Evolutionary conservation across 1,140 invertebrate species (phyloP), one percentile per base, ranked within the genome.

Genomic region (Cherax quadricarinatus): DNA sequence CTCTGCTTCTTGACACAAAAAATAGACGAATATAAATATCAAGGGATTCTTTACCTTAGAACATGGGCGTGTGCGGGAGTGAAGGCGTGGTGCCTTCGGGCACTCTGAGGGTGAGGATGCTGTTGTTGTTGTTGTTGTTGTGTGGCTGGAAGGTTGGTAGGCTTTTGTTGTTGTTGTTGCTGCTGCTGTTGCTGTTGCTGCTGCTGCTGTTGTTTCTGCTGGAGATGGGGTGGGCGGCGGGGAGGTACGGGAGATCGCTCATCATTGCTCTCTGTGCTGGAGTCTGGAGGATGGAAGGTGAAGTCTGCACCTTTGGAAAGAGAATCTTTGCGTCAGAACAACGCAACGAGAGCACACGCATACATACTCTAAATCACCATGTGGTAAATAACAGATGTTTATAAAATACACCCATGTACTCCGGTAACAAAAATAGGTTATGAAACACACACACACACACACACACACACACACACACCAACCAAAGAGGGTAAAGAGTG

Each of bases 241-340:
- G 92, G 92, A 51, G 92, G 88, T 14, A 89, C 30, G 6, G 92
- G 93, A 49, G 93, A 94, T 16, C 86, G 75, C 24, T 94, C 93
- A 51, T 94, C 93, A 81, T 94, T 94, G 92, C 93, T 94, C 85
- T 94, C 93, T 10, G 93, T 94, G 86, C 93, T 94, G 5, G 93
- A 94, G 91, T 94, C 93, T 3, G 93, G 88, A 51, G 92, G 93
- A 49, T 92, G 91, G 81, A 83, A 79, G 62, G 57, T 92, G 79
- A 92, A 84, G 86, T 89, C 89, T 41, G 89, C 62, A 60, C 93
- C 93, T 93, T 86, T 57, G 75, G 30, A 62, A 21, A 30, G 41
- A 57, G 30, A 51, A 82, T 41, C 57, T 62, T 21, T 24, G 53
- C 48, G 24, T 30, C 24, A 66, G 41, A 62, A 51, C 10, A n/a